phyloP scores from a whole-genome alignment of 2,113 vertebrate genomes.

The Paracanthobrama guichenoti region DNA sequence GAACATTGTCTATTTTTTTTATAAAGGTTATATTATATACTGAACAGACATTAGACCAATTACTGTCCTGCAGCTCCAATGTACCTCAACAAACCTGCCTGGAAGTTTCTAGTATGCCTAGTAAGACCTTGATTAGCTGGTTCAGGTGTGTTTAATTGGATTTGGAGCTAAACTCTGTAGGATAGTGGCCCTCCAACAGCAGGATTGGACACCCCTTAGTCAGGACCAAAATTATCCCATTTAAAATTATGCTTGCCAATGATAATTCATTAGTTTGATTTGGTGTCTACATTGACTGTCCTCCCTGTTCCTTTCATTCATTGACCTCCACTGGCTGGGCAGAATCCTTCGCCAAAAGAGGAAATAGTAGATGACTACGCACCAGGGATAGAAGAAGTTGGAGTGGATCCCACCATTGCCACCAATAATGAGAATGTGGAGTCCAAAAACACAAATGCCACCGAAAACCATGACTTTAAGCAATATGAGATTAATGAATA shows the following conservation, averaged over 20 bases:
- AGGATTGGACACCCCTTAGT: too few relatives aligned
- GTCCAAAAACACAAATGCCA: constrained; percentile 62
- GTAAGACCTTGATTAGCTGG: too few relatives aligned
- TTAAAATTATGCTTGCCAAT: background rate
- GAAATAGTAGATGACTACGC: constrained; percentile 93
- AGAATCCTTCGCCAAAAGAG: constrained; percentile 80
- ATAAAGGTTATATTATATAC: too few relatives aligned
- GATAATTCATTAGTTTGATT: background rate
- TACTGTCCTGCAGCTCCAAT: background rate
- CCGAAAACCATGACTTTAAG: constrained; percentile 82
- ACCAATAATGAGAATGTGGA: constrained; percentile 55
- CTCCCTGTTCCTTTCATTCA: background rate
- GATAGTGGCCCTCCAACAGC: too few relatives aligned
- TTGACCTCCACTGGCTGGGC: background rate
- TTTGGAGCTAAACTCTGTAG: too few relatives aligned
- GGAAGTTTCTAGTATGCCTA: too few relatives aligned
- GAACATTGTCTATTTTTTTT: too few relatives aligned
- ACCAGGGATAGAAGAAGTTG: constrained; percentile 90
- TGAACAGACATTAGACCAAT: background rate
- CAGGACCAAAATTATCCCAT: background rate
- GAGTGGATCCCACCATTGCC: constrained; percentile 77
- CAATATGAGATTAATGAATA: constrained; percentile 80
- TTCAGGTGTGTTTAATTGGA: too few relatives aligned
- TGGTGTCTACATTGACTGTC: background rate
- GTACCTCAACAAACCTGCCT: too few relatives aligned